phyloP scores from a whole-genome alignment of 2,113 vertebrate genomes.

The Hypomesus transpacificus region DNA sequence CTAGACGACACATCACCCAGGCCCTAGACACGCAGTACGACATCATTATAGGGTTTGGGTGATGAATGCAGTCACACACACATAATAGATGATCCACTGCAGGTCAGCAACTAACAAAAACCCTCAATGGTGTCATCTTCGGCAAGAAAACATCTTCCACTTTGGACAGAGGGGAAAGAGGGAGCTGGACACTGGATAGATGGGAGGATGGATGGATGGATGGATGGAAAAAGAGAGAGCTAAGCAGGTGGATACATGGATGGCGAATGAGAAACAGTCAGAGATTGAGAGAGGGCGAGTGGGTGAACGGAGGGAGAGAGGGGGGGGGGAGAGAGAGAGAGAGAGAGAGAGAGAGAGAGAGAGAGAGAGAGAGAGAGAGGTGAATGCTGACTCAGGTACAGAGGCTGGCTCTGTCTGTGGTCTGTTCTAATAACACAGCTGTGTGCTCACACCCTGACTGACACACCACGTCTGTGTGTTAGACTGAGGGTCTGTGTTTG shows the following conservation, averaged over 20 bases:
- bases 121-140: too few relatives aligned
- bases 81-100: too few relatives aligned
- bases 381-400: conserved; percentile 41
- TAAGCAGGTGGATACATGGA: background rate
- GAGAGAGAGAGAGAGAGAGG: conserved; percentile 17
- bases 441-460: conserved; percentile 24
- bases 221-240: background rate
- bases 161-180: background rate
- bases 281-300: background rate
- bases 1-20: too few relatives aligned
- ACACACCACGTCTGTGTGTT: background rate
- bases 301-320: background rate
- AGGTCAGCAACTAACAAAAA: too few relatives aligned
- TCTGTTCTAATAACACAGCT: conserved; percentile 39
- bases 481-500: background rate
- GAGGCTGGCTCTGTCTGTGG: conserved; percentile 27
- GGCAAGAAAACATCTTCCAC: too few relatives aligned
- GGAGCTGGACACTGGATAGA: background rate
- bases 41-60: too few relatives aligned
- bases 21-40: too few relatives aligned
- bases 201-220: background rate
- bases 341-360: background rate
- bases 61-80: too few relatives aligned
- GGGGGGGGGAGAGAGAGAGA: conserved; percentile 5
- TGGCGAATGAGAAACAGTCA: background rate